Evolutionary conservation across 2,113 vertebrate genomes (phyloP), one percentile per base, ranked within the genome.

Genomic region (Clarias magur): DNA sequence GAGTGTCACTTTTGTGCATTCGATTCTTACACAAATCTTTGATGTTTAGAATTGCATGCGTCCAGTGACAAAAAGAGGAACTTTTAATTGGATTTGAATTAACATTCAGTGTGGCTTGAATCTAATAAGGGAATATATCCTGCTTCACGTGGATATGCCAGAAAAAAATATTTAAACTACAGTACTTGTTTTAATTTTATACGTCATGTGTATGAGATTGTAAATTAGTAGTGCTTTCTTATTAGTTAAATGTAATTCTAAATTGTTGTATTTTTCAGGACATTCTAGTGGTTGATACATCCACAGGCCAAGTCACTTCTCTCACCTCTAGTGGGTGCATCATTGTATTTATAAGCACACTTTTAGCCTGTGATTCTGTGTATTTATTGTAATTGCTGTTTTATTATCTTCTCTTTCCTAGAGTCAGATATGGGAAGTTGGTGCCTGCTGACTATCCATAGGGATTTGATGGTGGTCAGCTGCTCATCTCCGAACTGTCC

Each of bases 391-490:
- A 13, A 19, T n/a, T 78, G 48, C 5, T 30, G 72, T 16, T 86
- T 80, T 80, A 19, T 57, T 19, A 83, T 10, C 87, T 65, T 79
- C 53, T 85, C 10, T 83, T 21, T 48, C 7, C 27, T 70, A 96
- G 96, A 93, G 54, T 94, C 93, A 30, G 91, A 93, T 62, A 87
- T 91, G 68, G 94, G 94, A n/a, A 93, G 85, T 90, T 96, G 95
- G 95, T 90, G 89, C 70, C 88, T 99, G 84, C 95, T 99, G 85
- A 96, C 95, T 60, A 92, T 98, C 62, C 95, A 96, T 87, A 93
- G 93, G 89, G 96, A 99, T 91, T 92, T 99, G 85, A 94, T 99
- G 93, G 97, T 99, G 88, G 97, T 95, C 89, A 95, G 95, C 89
- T 97, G 95, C 91, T 99, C 96, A 0, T 96, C 98, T 1, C 98